phyloP scores from a whole-genome alignment of 2,113 vertebrate genomes.

The Ophiodon elongatus region DNA sequence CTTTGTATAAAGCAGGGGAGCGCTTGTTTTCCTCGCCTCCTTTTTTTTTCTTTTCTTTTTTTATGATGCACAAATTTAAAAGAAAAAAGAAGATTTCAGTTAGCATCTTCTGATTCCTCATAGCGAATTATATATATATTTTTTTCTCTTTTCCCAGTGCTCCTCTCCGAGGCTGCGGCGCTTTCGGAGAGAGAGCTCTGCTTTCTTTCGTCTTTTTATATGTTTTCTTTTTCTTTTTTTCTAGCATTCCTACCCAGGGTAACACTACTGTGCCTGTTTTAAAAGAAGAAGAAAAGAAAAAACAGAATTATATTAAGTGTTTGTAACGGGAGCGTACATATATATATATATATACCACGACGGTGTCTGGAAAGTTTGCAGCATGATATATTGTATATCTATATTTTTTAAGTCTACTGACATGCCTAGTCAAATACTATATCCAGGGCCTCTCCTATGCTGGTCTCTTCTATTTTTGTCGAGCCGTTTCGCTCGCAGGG shows the following conservation, averaged over 20 bases:
- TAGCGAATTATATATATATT: constrained; percentile 46
- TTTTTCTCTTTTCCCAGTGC: constrained; percentile 19
- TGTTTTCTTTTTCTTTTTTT: constrained; percentile 67
- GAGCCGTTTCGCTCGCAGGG: constrained; percentile 20
- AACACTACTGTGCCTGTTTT: constrained; percentile 92
- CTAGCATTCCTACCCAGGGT: constrained; percentile 87
- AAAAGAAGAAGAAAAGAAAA: constrained; percentile 40
- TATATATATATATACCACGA: constrained; percentile 59
- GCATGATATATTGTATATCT: constrained; percentile 80
- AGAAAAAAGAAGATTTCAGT: constrained; percentile 87
- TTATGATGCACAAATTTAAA: constrained; percentile 79
- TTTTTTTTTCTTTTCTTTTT: constrained; percentile 69
- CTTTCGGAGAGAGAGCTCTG: constrained; percentile 73
- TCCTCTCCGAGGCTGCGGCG: constrained; percentile 52
- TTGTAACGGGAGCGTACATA: constrained; percentile 74
- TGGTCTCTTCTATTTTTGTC: constrained; percentile 67
- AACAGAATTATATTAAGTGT: constrained; percentile 79
- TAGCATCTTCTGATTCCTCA: constrained; percentile 82
- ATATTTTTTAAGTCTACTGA: constrained; percentile 81
- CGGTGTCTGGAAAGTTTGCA: constrained; percentile 70
- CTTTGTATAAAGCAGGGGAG: constrained; percentile 89
- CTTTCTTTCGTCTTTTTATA: constrained; percentile 67
- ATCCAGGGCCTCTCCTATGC: constrained; percentile 53
- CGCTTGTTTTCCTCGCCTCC: constrained; percentile 76
- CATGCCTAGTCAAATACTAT: constrained; percentile 61